Conservation (phyloP, 2,888 invertebrate genomes). For the Rhopalosiphum nymphaeae region DNA sequence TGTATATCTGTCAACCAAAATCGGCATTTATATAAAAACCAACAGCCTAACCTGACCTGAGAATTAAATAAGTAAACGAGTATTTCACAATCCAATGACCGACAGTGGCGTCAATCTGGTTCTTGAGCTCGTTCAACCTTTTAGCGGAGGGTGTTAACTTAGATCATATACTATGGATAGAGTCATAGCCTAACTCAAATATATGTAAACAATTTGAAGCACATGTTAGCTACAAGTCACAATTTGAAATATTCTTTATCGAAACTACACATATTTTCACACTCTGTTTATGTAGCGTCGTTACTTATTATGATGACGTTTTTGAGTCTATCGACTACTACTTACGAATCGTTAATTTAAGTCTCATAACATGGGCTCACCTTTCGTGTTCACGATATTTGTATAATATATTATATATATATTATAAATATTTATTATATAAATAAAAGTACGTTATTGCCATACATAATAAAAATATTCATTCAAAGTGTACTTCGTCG, state of each 20-base stretch:
- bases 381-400: neutral
- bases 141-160: neutral
- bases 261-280: neutral
- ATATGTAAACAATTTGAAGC: too few relatives aligned
- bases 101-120: neutral
- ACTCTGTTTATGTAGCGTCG: neutral
- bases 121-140: rapidly evolving
- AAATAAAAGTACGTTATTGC: neutral
- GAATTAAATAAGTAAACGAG: too few relatives aligned
- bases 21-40: too few relatives aligned
- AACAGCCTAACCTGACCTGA: too few relatives aligned
- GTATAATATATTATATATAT: neutral
- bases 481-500: neutral
- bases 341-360: neutral
- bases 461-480: neutral
- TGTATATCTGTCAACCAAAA: too few relatives aligned
- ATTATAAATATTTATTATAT: neutral
- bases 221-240: neutral
- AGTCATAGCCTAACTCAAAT: too few relatives aligned
- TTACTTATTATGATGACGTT: neutral
- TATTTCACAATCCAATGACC: neutral
- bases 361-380: neutral
- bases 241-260: neutral
- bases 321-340: neutral
- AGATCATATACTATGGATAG: too few relatives aligned